These are phyloP conservation scores for Calidris pygmaea DNA, from an alignment of 2,113 vertebrate species.

Conservation along the genomic window DNA sequence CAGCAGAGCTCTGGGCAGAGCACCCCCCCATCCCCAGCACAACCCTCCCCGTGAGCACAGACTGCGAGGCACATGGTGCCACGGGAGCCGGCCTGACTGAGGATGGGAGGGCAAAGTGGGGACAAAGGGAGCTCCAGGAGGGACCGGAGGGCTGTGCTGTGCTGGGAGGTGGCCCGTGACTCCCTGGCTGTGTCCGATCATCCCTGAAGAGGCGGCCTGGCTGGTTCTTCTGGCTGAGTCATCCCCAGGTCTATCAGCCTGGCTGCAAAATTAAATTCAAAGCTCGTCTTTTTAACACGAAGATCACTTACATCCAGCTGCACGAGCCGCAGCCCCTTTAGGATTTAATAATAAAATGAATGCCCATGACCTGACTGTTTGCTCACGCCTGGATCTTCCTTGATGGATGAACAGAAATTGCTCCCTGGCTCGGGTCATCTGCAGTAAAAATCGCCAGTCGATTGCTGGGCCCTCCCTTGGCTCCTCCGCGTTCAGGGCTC, in stretches of 20 bases:
- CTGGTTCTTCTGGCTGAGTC: constrained; percentile 58
- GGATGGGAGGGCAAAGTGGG: background rate
- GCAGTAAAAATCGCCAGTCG: constrained; percentile 64
- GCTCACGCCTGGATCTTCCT: constrained; percentile 65
- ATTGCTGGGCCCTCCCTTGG: constrained; percentile 43
- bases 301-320: constrained; percentile 63
- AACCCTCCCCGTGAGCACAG: rapidly evolving
- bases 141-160: background rate
- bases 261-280: constrained; percentile 60
- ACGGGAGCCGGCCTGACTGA: background rate
- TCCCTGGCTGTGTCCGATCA: background rate
- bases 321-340: constrained; percentile 29
- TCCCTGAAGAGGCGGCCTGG: background rate
- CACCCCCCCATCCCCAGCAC: background rate
- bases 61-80: background rate
- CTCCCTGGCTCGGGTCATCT: constrained; percentile 59
- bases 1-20: background rate
- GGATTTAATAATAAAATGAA: constrained; percentile 71
- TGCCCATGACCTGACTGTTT: constrained; percentile 63
- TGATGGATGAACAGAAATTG: constrained; percentile 72
- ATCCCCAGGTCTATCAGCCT: constrained; percentile 48
- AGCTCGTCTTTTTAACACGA: constrained; percentile 48
- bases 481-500: background rate
- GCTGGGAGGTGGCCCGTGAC: background rate
- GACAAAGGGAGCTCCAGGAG: background rate